These are phyloP conservation scores for Salvelinus fontinalis DNA, from an alignment of 2,113 vertebrate species.

Conservation along the genomic window DNA sequence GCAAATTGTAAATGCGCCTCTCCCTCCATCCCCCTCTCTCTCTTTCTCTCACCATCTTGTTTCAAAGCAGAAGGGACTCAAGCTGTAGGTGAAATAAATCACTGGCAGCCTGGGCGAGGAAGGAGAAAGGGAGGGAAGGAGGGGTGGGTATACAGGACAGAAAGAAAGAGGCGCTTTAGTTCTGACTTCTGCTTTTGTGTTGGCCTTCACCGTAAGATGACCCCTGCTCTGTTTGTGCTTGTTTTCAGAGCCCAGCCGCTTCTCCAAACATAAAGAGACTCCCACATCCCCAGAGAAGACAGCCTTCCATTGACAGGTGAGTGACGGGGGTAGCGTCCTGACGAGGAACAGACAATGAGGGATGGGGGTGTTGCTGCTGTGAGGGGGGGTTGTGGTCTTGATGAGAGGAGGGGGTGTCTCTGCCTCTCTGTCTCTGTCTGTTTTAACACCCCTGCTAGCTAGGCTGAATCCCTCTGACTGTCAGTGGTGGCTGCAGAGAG, in stretches of 20 bases:
- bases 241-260: conserved; percentile 28
- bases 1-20: conserved; percentile 55
- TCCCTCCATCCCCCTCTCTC: conserved; percentile 16
- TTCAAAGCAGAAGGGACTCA: no score
- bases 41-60: conserved; percentile 23
- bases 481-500: no score
- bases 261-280: conserved; percentile 2
- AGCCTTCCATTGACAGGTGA: conserved; percentile 34
- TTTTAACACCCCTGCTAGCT: no score
- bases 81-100: no score
- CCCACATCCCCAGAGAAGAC: conserved; percentile 4
- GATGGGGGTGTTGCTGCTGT: no score
- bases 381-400: no score
- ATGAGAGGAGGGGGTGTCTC: no score
- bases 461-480: no score
- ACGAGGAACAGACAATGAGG: no score
- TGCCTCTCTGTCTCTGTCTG: no score
- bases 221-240: conserved; percentile 22
- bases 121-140: not conserved
- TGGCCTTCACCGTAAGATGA: not conserved
- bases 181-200: conserved; percentile 5
- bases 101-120: conserved; percentile 3
- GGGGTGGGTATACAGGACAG: conserved; percentile 1
- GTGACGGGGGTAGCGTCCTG: conserved; percentile 15
- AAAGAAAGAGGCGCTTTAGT: not conserved